A percentile compares a stretch with the other conserved stretches of the same genome.
Evolutionary conservation across 1,140 invertebrate species (phyloP).

Genomic region (Schlechtendalia chinensis): DNA sequence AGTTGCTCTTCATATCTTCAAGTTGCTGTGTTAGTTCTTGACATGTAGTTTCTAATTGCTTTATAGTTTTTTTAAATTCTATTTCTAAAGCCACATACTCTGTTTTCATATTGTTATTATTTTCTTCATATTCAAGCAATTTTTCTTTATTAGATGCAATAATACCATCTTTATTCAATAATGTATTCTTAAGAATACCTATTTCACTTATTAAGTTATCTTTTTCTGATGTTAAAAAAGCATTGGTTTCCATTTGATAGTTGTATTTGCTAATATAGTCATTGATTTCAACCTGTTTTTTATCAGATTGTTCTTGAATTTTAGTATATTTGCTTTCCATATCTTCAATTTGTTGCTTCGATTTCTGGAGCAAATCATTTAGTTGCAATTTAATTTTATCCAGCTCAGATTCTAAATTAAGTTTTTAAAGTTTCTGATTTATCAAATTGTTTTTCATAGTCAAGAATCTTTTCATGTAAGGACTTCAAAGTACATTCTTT

Average conservation of each 20-base stretch:
- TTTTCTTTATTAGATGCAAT: constrained; percentile 12
- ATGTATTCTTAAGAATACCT: background rate
- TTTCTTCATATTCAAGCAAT: constrained; percentile 9
- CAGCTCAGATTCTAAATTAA: constrained; percentile 2
- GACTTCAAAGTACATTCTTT: background rate
- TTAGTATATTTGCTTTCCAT: no score
- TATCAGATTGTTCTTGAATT: no score
- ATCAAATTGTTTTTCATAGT: background rate
- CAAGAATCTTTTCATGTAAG: background rate
- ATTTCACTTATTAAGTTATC: constrained; percentile 25
- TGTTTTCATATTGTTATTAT: background rate
- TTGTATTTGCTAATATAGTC: background rate
- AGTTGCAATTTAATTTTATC: background rate
- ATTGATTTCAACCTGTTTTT: background rate
- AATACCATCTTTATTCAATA: constrained; percentile 6
- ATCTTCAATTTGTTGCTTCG: no score
- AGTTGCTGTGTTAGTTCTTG: background rate
- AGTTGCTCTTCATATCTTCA: background rate
- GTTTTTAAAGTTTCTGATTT: background rate
- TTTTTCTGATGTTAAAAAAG: background rate
- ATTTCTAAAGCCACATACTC: background rate
- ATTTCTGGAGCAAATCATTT: no score
- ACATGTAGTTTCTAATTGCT: background rate
- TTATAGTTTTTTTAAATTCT: background rate
- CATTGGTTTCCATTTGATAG: background rate